Percentiles rank a stretch among this genome's conserved stretches.
Evolutionary conservation across 1,140 invertebrate genomes (phyloP).

Genomic region (Theocolax elegans): DNA sequence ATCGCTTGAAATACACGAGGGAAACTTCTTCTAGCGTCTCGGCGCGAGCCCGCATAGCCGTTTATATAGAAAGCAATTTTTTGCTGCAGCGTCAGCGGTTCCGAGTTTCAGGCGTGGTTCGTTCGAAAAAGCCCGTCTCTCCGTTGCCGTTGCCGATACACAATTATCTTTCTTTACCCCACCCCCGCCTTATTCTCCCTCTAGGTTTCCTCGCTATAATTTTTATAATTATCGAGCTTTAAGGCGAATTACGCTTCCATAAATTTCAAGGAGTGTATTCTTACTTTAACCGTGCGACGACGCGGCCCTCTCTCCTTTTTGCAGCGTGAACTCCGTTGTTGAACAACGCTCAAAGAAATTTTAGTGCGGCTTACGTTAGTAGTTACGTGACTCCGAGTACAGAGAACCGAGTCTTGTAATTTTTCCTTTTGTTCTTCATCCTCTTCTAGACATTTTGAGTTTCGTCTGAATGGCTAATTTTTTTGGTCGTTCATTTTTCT

Average conservation of each 20-base stretch:
- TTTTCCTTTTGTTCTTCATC: too few relatives aligned
- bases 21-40: too few relatives aligned
- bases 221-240: slow-evolving; percentile 26
- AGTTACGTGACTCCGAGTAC: too few relatives aligned
- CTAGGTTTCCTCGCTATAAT: neutral
- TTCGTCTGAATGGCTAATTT: too few relatives aligned
- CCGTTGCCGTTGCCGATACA: neutral
- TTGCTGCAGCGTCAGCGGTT: neutral
- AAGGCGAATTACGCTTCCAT: slow-evolving; percentile 31
- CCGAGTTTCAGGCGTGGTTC: slow-evolving; percentile 1
- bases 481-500: too few relatives aligned
- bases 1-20: too few relatives aligned
- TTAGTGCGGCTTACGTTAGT: too few relatives aligned
- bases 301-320: neutral
- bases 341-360: too few relatives aligned
- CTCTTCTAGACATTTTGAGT: too few relatives aligned
- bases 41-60: too few relatives aligned
- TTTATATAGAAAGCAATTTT: neutral
- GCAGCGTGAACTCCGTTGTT: neutral
- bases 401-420: too few relatives aligned
- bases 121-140: neutral
- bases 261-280: slow-evolving; percentile 6
- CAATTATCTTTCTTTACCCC: slow-evolving; percentile 17
- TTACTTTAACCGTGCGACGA: neutral
- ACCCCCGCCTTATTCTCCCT: neutral